Evolutionary conservation across 2,888 invertebrate genomes (phyloP), one percentile per base, ranked within the genome.

Genomic region (Thyatira batis): DNA sequence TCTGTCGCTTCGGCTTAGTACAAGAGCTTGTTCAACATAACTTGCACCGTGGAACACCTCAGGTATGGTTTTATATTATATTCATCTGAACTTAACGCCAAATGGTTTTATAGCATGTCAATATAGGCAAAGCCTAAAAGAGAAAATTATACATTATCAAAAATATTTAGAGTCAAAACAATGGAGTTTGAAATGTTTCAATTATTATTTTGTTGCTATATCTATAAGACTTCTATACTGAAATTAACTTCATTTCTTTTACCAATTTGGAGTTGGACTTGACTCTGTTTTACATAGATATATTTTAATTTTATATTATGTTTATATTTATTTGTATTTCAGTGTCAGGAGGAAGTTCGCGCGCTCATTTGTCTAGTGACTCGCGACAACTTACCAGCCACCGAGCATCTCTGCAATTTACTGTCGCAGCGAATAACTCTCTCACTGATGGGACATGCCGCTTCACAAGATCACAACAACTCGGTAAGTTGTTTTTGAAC

Each of bases 21-120:
- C 95, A 96, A 70, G 98, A 98, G 78, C 90, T 98, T 20, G 96
- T 98, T 13, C 96, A 97, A 76, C 96, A 97, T 81, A 98, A 98
- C 92, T 87, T 98, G 71, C 94, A 97, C 11, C 95, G 96, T 54
- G 98, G 98, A 10, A 96, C 97, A 2, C 94, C 95, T 0, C 95
- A 95, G 92, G 93, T 93, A 76, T 25, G 5, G 4, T 8, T 30
- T 50, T 21, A 10, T 13, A 27, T 49, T n/a, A 28, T 30, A n/a
- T 20, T 27, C 5, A 28, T 6, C 20, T 30, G 3, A 13, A n/a
- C n/a, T n/a, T n/a, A n/a, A n/a, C n/a, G n/a, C n/a, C n/a, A n/a
- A n/a, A n/a, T n/a, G n/a, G n/a, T n/a, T n/a, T n/a, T n/a, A n/a
- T n/a, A n/a, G n/a, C n/a, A n/a, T n/a, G n/a, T n/a, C n/a, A n/a